Evolutionary conservation across 2,113 vertebrate species (phyloP).

Genomic region (Calypte anna): DNA sequence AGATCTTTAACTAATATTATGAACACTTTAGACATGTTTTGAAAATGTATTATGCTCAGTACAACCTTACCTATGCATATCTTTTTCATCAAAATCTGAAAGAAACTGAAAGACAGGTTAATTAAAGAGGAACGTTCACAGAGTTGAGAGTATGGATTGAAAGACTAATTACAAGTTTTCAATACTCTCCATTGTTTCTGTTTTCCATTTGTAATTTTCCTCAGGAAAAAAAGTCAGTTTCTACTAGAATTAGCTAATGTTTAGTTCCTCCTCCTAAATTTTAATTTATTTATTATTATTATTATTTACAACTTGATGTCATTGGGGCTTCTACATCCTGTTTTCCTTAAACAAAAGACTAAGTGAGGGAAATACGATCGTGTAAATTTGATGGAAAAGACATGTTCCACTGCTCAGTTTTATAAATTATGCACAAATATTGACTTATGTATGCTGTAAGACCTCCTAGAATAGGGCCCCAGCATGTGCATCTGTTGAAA

Average conservation of each 20-base stretch:
- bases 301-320: background rate
- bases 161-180: conserved; percentile 51
- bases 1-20: background rate
- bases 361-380: background rate
- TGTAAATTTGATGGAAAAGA: conserved; percentile 60
- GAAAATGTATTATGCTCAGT: background rate
- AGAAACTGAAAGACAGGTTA: conserved; percentile 49
- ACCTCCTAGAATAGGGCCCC: conserved; percentile 43
- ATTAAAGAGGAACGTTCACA: conserved; percentile 39
- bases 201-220: background rate
- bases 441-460: conserved; percentile 43
- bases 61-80: background rate
- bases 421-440: conserved; percentile 67
- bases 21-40: background rate
- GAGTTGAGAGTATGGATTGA: conserved; percentile 14
- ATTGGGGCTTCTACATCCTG: background rate
- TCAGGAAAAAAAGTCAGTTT: background rate
- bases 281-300: too few relatives aligned
- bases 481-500: conserved; percentile 45
- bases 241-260: background rate
- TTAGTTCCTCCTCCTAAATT: background rate
- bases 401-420: conserved; percentile 18
- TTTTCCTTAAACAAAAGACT: background rate
- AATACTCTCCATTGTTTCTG: conserved; percentile 17
- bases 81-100: conserved; percentile 34